Evolutionary conservation across 2,888 invertebrate genomes (phyloP).

Genomic region (Zeuzera pyrina): DNA sequence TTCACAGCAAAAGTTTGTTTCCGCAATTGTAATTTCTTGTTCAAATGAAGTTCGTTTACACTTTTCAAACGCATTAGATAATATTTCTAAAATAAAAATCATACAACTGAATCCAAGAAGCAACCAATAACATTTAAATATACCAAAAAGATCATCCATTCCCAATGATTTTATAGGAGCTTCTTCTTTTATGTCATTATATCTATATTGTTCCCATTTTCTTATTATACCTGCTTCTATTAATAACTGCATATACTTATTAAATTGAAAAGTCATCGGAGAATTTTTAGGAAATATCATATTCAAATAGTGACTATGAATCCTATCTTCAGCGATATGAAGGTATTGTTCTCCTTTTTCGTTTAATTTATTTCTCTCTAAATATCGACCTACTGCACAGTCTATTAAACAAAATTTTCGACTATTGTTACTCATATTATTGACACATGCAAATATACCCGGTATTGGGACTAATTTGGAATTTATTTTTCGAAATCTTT

Average conservation of each 20-base stretch:
- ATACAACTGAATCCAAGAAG: conserved; percentile 23
- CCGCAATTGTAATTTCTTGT: too few relatives aligned
- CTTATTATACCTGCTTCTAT: conserved; percentile 52
- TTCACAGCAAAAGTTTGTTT: background rate
- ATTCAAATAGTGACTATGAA: conserved; percentile 52
- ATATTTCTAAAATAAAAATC: conserved; percentile 40
- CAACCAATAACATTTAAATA: conserved; percentile 38
- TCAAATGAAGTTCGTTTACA: too few relatives aligned
- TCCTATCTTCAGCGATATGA: conserved; percentile 49
- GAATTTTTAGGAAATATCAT: conserved; percentile 46
- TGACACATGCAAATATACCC: conserved; percentile 39
- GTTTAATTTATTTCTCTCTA: conserved; percentile 42
- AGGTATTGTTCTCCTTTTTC: conserved; percentile 51
- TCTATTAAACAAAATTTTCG: conserved; percentile 53
- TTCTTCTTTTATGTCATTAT: conserved; percentile 45
- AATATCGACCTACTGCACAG: conserved; percentile 48
- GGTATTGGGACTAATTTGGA: conserved; percentile 35
- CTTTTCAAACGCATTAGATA: too few relatives aligned
- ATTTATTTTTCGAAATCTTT: conserved; percentile 40
- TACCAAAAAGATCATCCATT: conserved; percentile 38
- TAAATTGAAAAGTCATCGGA: conserved; percentile 36
- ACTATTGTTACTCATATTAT: conserved; percentile 36
- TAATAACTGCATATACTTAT: conserved; percentile 37
- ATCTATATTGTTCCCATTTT: conserved; percentile 60
- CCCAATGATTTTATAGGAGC: conserved; percentile 35